Conservation (phyloP, 2,797 vertebrate genomes). For the Eulemur rubriventer region DNA sequence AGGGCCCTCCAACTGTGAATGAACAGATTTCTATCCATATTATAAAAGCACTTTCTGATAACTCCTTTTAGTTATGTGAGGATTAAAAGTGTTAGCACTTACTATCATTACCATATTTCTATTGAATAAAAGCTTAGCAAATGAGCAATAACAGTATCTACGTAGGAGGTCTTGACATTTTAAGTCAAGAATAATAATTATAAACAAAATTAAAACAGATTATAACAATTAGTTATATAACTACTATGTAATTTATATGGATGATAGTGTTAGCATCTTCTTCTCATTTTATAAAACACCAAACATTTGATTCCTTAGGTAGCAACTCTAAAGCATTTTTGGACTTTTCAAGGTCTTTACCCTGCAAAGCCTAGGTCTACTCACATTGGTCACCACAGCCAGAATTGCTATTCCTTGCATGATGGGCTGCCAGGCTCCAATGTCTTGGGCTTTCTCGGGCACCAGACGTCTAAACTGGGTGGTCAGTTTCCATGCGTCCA, state of each 20-base stretch:
- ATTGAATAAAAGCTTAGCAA: not conserved
- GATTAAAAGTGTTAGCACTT: not conserved
- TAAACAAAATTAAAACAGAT: not conserved
- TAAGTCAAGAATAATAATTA: slow-evolving; percentile 1
- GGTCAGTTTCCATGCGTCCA: slow-evolving; percentile 96
- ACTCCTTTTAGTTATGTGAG: not conserved
- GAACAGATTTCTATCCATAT: not conserved
- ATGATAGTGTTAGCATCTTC: not conserved
- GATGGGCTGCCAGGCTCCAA: slow-evolving; percentile 97
- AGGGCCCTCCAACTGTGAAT: not conserved
- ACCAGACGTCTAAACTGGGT: slow-evolving; percentile 93
- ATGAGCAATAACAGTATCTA: not conserved
- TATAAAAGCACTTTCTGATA: not conserved
- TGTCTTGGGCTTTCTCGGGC: slow-evolving; percentile 93
- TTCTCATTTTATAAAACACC: fast-evolving
- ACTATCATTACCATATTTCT: not conserved
- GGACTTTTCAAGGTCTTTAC: not conserved
- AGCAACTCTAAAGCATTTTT: not conserved
- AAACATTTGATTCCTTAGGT: not conserved
- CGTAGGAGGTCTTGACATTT: not conserved
- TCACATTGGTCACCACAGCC: slow-evolving; percentile 95
- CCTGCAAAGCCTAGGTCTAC: slow-evolving; percentile 55
- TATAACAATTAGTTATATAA: not conserved
- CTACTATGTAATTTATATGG: not conserved
- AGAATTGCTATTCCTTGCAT: slow-evolving; percentile 94